A percentile compares a stretch with the other conserved stretches of the same genome.
Conservation (phyloP, 2,888 invertebrate genomes). For the Coenonympha arcania region DNA sequence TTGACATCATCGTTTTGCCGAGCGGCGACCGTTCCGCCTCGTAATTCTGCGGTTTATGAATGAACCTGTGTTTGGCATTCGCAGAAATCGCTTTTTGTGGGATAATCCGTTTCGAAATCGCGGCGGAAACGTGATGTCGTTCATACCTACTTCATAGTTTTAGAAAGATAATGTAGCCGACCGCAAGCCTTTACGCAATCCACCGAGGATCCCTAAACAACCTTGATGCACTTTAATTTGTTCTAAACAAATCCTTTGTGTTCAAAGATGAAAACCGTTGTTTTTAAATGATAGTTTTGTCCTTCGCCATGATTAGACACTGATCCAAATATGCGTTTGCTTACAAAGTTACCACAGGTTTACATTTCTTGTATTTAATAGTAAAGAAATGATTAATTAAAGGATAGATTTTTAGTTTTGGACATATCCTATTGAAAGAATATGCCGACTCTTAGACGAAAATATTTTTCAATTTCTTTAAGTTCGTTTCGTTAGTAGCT, state of each 20-base stretch:
- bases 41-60: slow-evolving; percentile 46
- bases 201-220: slow-evolving; percentile 46
- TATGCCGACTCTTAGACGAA: no score
- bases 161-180: slow-evolving; percentile 38
- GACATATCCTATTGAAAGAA: no score
- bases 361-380: no score
- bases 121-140: slow-evolving; percentile 48
- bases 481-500: neutral
- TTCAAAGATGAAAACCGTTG: no score
- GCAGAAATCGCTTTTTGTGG: slow-evolving; percentile 49
- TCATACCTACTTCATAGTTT: no score
- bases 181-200: slow-evolving; percentile 51
- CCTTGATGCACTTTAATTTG: slow-evolving; percentile 54
- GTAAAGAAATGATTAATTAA: no score
- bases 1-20: slow-evolving; percentile 25
- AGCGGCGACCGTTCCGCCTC: slow-evolving; percentile 46
- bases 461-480: neutral
- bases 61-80: slow-evolving; percentile 45
- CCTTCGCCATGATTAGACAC: no score
- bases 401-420: no score
- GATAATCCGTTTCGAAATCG: slow-evolving; percentile 29
- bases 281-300: no score
- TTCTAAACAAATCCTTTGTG: neutral
- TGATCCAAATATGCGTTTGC: no score
- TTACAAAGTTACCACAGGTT: no score